These are phyloP conservation scores for Coracias cyanogaster DNA, from an alignment of 2,797 vertebrate species.

Conservation along the genomic window DNA sequence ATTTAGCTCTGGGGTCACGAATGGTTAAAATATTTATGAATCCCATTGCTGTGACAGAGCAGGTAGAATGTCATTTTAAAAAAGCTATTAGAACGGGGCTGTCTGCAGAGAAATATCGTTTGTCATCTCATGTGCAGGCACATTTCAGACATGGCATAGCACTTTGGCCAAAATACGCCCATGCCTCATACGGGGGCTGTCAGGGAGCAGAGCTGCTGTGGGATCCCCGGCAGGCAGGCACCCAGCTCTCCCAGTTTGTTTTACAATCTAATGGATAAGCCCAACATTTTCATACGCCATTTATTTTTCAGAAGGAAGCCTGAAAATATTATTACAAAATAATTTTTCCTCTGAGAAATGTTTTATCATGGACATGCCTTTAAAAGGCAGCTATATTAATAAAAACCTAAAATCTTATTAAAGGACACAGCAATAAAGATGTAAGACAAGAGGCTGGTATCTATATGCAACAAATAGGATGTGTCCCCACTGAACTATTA, in stretches of 20 bases:
- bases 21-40: background rate
- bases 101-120: background rate
- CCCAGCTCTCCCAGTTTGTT: background rate
- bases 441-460: background rate
- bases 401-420: background rate
- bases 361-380: background rate
- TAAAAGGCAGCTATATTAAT: background rate
- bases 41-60: background rate
- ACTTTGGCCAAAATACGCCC: background rate
- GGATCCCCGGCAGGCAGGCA: background rate
- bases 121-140: background rate
- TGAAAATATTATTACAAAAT: background rate
- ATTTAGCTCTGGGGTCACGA: background rate
- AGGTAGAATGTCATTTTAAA: background rate
- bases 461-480: background rate
- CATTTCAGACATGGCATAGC: background rate
- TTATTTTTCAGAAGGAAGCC: background rate
- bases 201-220: background rate
- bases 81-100: background rate
- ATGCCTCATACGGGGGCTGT: rapidly evolving
- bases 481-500: background rate
- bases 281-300: background rate
- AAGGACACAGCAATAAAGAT: background rate
- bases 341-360: background rate
- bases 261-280: background rate